Percentiles rank a stretch among this genome's conserved stretches.
These are phyloP conservation scores for Enteromius treurensis DNA, from an alignment of 2,797 vertebrate species.

Conservation along the genomic window DNA sequence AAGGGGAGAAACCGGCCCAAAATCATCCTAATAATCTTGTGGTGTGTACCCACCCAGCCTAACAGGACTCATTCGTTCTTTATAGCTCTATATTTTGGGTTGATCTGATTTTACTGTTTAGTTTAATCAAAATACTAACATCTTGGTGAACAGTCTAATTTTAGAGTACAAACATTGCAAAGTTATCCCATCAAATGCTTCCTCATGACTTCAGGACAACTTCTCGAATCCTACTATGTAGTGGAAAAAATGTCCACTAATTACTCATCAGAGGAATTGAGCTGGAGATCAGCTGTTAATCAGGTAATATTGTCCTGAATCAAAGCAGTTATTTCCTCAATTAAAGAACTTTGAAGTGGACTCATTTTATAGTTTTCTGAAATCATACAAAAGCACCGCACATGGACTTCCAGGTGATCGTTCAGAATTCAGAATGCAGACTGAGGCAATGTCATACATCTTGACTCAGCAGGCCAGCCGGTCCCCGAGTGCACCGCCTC, in stretches of 20 bases:
- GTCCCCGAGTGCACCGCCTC: too few species aligned
- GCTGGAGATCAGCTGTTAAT: neutral
- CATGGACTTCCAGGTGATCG: too few species aligned
- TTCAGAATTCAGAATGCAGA: too few species aligned
- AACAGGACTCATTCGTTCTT: too few species aligned
- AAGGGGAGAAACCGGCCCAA: too few species aligned
- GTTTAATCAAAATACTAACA: neutral
- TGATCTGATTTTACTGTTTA: too few species aligned
- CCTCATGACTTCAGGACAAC: neutral
- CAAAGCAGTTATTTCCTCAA: neutral
- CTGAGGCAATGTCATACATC: too few species aligned
- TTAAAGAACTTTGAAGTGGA: neutral
- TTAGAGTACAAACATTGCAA: neutral
- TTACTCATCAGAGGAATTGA: neutral
- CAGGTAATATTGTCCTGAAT: conserved; percentile 14
- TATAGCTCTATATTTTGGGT: too few species aligned
- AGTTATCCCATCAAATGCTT: conserved; percentile 1
- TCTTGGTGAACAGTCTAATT: neutral
- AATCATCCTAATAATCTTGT: too few species aligned
- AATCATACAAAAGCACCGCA: neutral
- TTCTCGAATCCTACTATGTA: conserved; percentile 38
- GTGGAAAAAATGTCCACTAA: conserved; percentile 25
- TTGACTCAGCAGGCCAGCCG: too few species aligned
- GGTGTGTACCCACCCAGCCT: too few species aligned
- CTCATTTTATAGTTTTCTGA: neutral